phyloP scores from a whole-genome alignment of 2,888 invertebrate species.

The Trachelus troglodyta region DNA sequence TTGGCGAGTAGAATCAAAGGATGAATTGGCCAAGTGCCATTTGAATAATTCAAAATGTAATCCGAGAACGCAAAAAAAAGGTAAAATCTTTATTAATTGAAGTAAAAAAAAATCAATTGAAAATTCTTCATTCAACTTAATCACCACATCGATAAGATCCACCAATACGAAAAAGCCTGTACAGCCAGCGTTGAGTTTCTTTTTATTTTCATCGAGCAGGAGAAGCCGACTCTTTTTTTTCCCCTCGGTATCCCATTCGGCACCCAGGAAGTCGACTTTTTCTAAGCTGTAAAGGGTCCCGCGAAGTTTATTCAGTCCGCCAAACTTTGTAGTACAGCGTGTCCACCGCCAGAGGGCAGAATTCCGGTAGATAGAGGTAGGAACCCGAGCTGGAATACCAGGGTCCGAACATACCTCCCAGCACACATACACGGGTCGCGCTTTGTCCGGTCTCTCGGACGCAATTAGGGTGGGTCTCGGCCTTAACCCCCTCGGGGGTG shows the following conservation, averaged over 20 bases:
- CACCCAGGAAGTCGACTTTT: slow-evolving; percentile 11
- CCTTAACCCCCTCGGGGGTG: slow-evolving; percentile 56
- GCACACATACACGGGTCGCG: slow-evolving; percentile 60
- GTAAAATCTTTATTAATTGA: neutral
- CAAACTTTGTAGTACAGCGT: slow-evolving; percentile 66
- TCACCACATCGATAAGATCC: too few species aligned
- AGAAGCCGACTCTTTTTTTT: neutral
- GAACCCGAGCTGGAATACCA: slow-evolving; percentile 56
- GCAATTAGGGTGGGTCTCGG: slow-evolving; percentile 65
- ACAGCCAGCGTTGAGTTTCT: neutral
- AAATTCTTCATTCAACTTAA: neutral
- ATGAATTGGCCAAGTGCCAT: neutral
- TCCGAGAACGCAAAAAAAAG: neutral
- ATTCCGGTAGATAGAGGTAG: slow-evolving; percentile 41
- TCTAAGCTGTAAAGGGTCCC: slow-evolving; percentile 51
- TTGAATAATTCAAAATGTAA: neutral
- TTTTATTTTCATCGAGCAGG: neutral
- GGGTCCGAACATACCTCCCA: slow-evolving; percentile 60
- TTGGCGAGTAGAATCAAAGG: neutral
- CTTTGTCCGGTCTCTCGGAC: slow-evolving; percentile 67
- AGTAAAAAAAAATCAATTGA: neutral
- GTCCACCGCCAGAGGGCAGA: slow-evolving; percentile 64
- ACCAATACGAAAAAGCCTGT: neutral
- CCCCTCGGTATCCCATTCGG: neutral
- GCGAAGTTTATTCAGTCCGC: slow-evolving; percentile 65